These are phyloP conservation scores for Cheilosia impressa DNA, from an alignment of 2,888 invertebrate species.

Conservation along the genomic window DNA sequence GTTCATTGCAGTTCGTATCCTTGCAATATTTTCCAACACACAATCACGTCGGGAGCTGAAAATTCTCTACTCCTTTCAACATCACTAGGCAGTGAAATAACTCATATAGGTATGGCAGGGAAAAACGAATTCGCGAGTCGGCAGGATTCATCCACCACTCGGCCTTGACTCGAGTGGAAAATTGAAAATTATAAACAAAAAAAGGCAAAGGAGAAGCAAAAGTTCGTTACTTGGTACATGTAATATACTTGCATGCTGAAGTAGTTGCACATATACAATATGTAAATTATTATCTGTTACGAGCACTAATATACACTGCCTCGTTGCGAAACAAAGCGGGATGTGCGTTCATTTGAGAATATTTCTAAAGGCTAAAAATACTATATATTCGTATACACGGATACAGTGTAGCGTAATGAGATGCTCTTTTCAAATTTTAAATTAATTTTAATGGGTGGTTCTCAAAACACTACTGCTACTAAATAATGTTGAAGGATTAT, in stretches of 20 bases:
- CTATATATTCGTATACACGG: not conserved
- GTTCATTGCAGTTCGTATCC: slow-evolving; percentile 15
- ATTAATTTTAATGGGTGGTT: slow-evolving; percentile 73
- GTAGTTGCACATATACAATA: slow-evolving; percentile 57
- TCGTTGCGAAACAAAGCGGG: slow-evolving; percentile 23
- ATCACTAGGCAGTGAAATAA: slow-evolving; percentile 28
- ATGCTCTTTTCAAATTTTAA: slow-evolving; percentile 73
- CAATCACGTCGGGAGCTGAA: not conserved
- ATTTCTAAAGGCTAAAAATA: slow-evolving; percentile 60
- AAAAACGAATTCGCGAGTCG: slow-evolving; percentile 15
- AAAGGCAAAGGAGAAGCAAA: not conserved
- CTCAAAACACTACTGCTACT: slow-evolving; percentile 46
- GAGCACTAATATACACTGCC: slow-evolving; percentile 1
- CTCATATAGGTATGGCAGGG: not conserved
- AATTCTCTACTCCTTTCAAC: not conserved
- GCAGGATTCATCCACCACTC: slow-evolving; percentile 3
- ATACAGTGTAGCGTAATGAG: slow-evolving; percentile 69
- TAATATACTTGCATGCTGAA: slow-evolving; percentile 7
- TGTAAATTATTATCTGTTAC: slow-evolving; percentile 62
- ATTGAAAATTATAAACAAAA: slow-evolving; percentile 37
- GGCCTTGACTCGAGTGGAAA: slow-evolving; percentile 51
- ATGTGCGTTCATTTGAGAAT: slow-evolving; percentile 63
- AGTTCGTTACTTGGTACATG: slow-evolving; percentile 13
- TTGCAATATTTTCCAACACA: not conserved
- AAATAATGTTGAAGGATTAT: slow-evolving; percentile 28